Evolutionary conservation across 2,888 invertebrate species (phyloP).

Genomic region (Ichneumon xanthorius): DNA sequence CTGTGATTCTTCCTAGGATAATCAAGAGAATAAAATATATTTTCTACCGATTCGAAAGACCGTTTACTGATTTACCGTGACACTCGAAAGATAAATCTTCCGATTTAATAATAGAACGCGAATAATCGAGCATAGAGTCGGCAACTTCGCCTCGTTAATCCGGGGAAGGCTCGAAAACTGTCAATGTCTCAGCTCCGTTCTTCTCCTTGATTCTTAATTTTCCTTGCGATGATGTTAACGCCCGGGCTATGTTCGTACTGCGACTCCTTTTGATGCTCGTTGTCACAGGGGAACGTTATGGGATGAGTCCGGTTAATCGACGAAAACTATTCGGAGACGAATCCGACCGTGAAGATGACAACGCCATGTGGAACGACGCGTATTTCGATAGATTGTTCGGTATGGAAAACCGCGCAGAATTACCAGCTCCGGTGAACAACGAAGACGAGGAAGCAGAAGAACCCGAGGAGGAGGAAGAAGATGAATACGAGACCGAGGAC

Average conservation of each 20-base stretch:
- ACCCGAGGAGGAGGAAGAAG: constrained; percentile 33
- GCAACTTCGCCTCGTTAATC: constrained; percentile 41
- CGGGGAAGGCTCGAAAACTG: constrained; percentile 27
- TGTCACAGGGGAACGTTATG: constrained; percentile 64
- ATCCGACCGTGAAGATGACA: constrained; percentile 40
- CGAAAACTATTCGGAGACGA: constrained; percentile 50
- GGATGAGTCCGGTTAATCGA: constrained; percentile 32
- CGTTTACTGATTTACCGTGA: neutral
- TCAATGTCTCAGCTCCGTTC: constrained; percentile 21
- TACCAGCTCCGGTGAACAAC: constrained; percentile 22
- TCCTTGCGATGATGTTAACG: constrained; percentile 70
- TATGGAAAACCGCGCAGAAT: constrained; percentile 12
- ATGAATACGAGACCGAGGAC: constrained; percentile 18
- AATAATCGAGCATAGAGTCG: constrained; percentile 19
- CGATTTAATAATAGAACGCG: neutral
- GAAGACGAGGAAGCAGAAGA: constrained; percentile 24
- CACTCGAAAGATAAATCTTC: neutral
- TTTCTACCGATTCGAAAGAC: constrained; percentile 1
- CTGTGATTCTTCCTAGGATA: constrained; percentile 50
- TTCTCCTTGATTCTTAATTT: constrained; percentile 9
- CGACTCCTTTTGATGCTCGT: constrained; percentile 71
- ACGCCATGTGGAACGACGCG: constrained; percentile 61
- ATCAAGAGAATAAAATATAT: constrained; percentile 33
- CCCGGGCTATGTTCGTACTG: constrained; percentile 77
- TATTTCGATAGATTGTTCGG: constrained; percentile 61